Evolutionary conservation across 2,888 invertebrate species (phyloP).

Genomic region (Nymphalis urticae): DNA sequence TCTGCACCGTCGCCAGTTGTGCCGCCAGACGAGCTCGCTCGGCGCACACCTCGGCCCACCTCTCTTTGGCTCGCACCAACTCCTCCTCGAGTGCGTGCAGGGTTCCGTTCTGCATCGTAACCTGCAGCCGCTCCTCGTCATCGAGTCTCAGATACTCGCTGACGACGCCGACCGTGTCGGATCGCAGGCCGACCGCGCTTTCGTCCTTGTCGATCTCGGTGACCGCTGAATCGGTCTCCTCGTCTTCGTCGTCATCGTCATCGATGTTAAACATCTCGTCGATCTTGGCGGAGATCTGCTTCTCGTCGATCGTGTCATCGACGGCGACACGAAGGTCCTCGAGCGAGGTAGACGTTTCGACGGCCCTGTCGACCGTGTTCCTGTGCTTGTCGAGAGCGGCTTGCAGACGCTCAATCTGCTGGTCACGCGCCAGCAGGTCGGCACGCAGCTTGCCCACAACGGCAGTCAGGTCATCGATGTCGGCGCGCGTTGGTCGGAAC

Average conservation of each 20-base stretch:
- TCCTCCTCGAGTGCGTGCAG: slow-evolving; percentile 87
- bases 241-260: slow-evolving; percentile 71
- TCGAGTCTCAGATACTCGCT: slow-evolving; percentile 57
- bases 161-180: slow-evolving; percentile 17
- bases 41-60: slow-evolving; percentile 84
- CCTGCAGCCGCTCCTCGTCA: slow-evolving; percentile 54
- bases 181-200: slow-evolving; percentile 22
- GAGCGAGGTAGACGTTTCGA: slow-evolving; percentile 46
- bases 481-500: slow-evolving; percentile 81
- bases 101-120: slow-evolving; percentile 75
- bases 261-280: slow-evolving; percentile 77
- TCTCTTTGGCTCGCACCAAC: slow-evolving; percentile 86
- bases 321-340: slow-evolving; percentile 47
- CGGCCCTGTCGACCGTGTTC: slow-evolving; percentile 45
- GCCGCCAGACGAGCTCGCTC: slow-evolving; percentile 83
- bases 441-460: slow-evolving; percentile 59
- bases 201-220: slow-evolving; percentile 62
- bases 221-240: slow-evolving; percentile 66
- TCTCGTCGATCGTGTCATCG: slow-evolving; percentile 53
- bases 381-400: slow-evolving; percentile 41
- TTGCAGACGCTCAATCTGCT: slow-evolving; percentile 50
- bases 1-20: slow-evolving; percentile 82
- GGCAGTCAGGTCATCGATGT: slow-evolving; percentile 80
- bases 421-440: slow-evolving; percentile 53
- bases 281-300: slow-evolving; percentile 70